A percentile compares a stretch with the other conserved stretches of the same genome.
phyloP scores from a whole-genome alignment of 2,888 invertebrate genomes.

The Dinocampus coccinellae region DNA sequence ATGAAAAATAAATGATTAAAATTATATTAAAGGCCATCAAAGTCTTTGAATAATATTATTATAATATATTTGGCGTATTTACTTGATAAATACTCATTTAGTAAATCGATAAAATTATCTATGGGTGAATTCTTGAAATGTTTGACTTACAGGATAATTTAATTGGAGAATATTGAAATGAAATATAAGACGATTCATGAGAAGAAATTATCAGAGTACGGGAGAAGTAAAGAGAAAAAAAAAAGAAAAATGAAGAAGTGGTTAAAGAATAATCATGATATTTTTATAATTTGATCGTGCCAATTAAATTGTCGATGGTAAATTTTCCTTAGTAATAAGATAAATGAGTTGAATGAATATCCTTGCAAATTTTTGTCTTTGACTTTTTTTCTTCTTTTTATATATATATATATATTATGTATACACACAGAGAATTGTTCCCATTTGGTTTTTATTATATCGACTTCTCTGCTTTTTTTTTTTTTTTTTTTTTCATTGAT shows the following conservation, averaged over 20 bases:
- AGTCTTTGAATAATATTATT: too few relatives aligned
- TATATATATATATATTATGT: too few relatives aligned
- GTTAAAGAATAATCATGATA: slow-evolving; percentile 45
- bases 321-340: slow-evolving; percentile 42
- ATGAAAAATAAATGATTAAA: not conserved
- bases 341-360: slow-evolving; percentile 38
- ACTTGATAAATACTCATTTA: not conserved
- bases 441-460: too few relatives aligned
- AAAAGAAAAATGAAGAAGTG: slow-evolving; percentile 27
- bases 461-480: not conserved
- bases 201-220: not conserved
- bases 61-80: too few relatives aligned
- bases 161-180: slow-evolving; percentile 8
- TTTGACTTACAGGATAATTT: slow-evolving; percentile 12
- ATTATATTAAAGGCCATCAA: too few relatives aligned
- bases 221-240: slow-evolving; percentile 22
- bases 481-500: not conserved
- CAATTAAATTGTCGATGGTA: slow-evolving; percentile 47
- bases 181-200: not conserved
- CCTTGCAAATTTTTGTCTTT: not conserved
- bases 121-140: not conserved
- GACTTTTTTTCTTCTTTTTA: not conserved
- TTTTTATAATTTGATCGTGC: slow-evolving; percentile 51
- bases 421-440: too few relatives aligned
- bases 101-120: not conserved